Evolutionary conservation across 2,797 vertebrate genomes (phyloP), one percentile per base, ranked within the genome.

Genomic region (Myotis vivesi): DNA sequence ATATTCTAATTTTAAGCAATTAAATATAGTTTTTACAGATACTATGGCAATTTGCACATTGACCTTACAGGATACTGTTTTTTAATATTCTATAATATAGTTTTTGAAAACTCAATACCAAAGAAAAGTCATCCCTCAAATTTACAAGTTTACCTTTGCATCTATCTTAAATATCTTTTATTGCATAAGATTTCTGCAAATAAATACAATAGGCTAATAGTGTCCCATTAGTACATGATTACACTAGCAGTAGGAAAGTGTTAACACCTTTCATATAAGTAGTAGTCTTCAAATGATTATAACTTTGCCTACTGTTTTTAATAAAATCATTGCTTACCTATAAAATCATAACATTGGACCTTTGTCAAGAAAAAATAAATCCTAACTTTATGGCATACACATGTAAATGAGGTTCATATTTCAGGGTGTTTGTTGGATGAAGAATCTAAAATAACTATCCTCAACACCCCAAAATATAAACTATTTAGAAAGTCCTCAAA

Each of bases 281-380:
- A 86, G 71, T 76, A 10, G 20, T 19, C 38, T 11, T 69, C 79
- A 87, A 88, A 3, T 2, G 1, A 83, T 62, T 79, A 66, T 59
- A 95, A 36, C 66, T 96, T 77, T 71, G 12, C 68, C 91, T 20
- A 15, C 20, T 2, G 0, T 8, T 94, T 94, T 95, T 80, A 95
- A 95, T 82, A 86, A 95, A 93, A 91, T 44, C 33, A 92, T 84
- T 93, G 94, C 23, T 66, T 94, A 76, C 91, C 23, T 95, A 85
- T 87, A 25, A 93, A 95, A 80, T 3, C 17, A 57, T 82, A 77
- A 95, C 23, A 79, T 17, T 71, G 80, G 62, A 85, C 22, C 46
- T 96, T 62, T n/a, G 2, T 53, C n/a, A 77, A 84, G 79, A 83
- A 89, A 90, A 13, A 81, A 91, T 68, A 46, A 76, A 89, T n/a